Evolutionary conservation across 2,113 vertebrate species (phyloP), one percentile per base, ranked within the genome.

Genomic region (Psophia crepitans): DNA sequence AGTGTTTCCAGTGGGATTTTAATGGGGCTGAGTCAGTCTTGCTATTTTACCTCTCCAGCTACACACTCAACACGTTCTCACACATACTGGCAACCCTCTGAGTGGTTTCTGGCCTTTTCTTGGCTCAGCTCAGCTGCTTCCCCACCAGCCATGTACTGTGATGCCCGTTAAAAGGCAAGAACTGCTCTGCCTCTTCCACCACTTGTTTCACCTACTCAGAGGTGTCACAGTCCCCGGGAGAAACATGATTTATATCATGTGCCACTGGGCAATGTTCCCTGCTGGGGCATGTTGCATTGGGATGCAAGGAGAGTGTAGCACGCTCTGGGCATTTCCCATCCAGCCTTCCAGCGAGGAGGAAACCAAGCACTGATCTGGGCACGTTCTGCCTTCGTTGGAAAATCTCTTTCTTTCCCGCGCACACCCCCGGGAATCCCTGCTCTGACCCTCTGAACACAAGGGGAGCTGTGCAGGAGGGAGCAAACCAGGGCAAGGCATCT

Each of bases 11-110:
- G 74, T 8, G 57, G 54, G 46, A 76, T 85, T 94, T 91, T 91
- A 85, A 79, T 48, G 33, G 39, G 33, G 43, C 23, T 87, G 69
- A 84, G 63, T 91, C 73, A 90, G 57, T 41, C 79, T 87, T 56
- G 22, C 56, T 87, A 37, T 89, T 91, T 90, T 89, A 49, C 65
- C 84, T 84, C 69, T 73, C 39, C 73, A 93, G 61, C 48, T 90
- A 61, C 60, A 41, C 6, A 43, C 35, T 64, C 3, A 17, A 56
- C 44, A 37, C 1, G 5, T 61, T 89, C 65, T 41, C 79, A 84
- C 41, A 89, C 56, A 71, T 57, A 46, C 83, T 84, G 83, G 22
- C 86, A 89, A 77, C 14, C 20, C 35, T 69, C 75, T 65, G 63
- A 92, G n/a, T 1, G 6, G 18, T 39, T 79, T 89, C 65, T 92